phyloP scores from a whole-genome alignment of 2,113 vertebrate species.

The Scomber japonicus region DNA sequence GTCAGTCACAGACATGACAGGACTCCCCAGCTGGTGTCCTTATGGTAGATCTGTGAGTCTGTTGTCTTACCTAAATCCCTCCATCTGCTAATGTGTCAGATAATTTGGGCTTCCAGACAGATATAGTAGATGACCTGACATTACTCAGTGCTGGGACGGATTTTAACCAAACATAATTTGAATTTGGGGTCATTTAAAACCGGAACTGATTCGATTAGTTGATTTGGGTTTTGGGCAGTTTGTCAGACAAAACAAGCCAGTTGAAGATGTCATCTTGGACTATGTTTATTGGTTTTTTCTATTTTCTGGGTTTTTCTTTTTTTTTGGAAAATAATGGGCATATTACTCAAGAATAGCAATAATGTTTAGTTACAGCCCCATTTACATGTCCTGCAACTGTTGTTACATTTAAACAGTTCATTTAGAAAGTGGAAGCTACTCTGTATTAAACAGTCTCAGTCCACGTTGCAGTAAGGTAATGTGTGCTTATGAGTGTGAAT shows the following conservation, averaged over 20 bases:
- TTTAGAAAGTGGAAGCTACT: not conserved
- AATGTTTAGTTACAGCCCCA: not conserved
- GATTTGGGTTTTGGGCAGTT: not conserved
- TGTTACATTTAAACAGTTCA: not conserved
- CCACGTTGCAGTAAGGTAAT: not conserved
- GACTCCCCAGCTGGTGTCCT: slow-evolving; percentile 71
- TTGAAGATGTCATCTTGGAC: not conserved
- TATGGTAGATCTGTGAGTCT: slow-evolving; percentile 57
- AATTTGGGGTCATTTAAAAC: not conserved
- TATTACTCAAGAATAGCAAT: not conserved
- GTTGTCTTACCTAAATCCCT: slow-evolving; percentile 73
- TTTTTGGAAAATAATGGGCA: no score
- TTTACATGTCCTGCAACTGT: not conserved
- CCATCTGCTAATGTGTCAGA: slow-evolving; percentile 72
- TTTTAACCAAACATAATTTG: slow-evolving; percentile 1
- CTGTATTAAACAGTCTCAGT: not conserved
- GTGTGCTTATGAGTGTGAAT: not conserved
- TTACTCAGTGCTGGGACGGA: not conserved
- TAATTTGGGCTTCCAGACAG: slow-evolving; percentile 36
- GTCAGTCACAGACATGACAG: slow-evolving; percentile 36
- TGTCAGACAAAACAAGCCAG: not conserved
- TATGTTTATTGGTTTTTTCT: not conserved
- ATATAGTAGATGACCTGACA: slow-evolving; percentile 18
- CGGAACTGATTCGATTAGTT: not conserved
- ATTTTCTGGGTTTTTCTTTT: not conserved